phyloP scores from a whole-genome alignment of 2,113 vertebrate species.

The Tachysurus vachellii region DNA sequence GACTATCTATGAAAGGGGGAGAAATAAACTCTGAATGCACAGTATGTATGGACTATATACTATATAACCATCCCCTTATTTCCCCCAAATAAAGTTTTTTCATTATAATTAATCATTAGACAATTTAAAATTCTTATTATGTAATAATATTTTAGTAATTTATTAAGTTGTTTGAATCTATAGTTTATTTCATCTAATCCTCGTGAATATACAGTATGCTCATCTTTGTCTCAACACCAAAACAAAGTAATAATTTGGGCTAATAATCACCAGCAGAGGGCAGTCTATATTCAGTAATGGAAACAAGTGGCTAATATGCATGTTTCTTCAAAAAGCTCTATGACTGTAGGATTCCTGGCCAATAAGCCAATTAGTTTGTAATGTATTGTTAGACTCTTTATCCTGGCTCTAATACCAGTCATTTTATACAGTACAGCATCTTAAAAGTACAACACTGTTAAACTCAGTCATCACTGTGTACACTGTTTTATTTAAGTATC shows the following conservation, averaged over 20 bases:
- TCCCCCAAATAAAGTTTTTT: no score
- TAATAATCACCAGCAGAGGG: conserved; percentile 26
- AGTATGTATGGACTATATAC: no score
- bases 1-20: no score
- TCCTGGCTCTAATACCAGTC: neutral
- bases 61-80: no score
- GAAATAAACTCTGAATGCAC: no score
- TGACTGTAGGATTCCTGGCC: neutral
- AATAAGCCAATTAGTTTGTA: neutral
- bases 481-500: neutral
- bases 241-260: neutral
- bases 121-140: neutral
- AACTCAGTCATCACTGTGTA: neutral
- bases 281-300: conserved; percentile 19
- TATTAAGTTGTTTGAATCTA: neutral
- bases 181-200: neutral
- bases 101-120: no score
- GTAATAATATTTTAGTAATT: neutral
- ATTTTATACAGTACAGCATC: neutral
- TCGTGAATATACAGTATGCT: neutral
- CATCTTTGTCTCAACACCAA: neutral
- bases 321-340: neutral
- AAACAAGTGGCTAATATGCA: neutral
- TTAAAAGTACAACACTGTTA: neutral
- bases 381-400: neutral